phyloP scores from a whole-genome alignment of 2,888 invertebrate genomes.

The Lasioglossum lativentre region DNA sequence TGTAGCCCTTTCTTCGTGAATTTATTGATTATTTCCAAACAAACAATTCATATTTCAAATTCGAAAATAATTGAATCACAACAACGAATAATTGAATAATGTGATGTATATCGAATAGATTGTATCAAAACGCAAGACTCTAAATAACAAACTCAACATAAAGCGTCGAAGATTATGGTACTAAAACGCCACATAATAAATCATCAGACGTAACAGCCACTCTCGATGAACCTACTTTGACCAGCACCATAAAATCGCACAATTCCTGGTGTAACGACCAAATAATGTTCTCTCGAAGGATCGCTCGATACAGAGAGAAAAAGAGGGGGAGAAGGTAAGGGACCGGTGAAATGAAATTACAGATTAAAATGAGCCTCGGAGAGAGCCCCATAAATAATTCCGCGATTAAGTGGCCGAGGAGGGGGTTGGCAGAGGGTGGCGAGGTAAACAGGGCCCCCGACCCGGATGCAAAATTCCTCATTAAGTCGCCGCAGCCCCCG shows the following conservation, averaged over 20 bases:
- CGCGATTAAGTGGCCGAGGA: conserved; percentile 11
- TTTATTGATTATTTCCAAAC: too few species aligned
- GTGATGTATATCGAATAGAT: too few species aligned
- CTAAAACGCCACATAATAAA: neutral
- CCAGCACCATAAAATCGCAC: neutral
- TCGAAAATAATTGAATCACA: too few species aligned
- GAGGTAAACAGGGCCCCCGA: conserved; percentile 13
- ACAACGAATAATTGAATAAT: too few species aligned
- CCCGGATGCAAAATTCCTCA: conserved; percentile 35
- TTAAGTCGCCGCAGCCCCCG: conserved; percentile 27
- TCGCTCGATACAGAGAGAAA: neutral
- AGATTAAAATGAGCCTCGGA: conserved; percentile 6
- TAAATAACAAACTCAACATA: neutral
- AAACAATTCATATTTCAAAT: neutral
- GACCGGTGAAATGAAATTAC: neutral
- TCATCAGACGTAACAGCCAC: neutral
- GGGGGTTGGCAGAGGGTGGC: neutral
- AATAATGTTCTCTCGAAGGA: neutral
- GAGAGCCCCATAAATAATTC: conserved; percentile 21
- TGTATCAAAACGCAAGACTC: neutral
- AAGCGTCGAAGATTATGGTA: neutral
- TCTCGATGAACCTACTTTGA: neutral
- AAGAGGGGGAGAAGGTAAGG: neutral
- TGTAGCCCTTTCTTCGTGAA: too few species aligned
- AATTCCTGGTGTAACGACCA: neutral